Evolutionary conservation across 2,888 invertebrate genomes (phyloP).

Genomic region (Orthonevra nobilis): DNA sequence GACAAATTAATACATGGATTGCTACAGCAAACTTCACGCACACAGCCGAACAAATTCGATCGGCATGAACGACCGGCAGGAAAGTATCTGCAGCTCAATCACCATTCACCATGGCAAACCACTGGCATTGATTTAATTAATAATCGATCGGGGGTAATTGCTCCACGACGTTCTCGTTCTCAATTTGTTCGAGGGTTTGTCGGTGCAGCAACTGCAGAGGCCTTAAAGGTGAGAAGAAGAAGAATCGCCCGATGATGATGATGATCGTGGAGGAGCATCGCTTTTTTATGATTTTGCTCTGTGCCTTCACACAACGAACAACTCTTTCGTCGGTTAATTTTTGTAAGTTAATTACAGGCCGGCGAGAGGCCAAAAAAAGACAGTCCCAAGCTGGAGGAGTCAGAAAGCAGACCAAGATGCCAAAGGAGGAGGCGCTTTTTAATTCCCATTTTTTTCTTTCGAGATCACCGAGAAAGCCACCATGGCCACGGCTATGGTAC

Average conservation of each 20-base stretch:
- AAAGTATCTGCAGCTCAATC: slow-evolving; percentile 32
- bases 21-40: slow-evolving; percentile 32
- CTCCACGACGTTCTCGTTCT: slow-evolving; percentile 59
- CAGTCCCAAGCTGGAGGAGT: slow-evolving; percentile 32
- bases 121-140: slow-evolving; percentile 70
- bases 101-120: slow-evolving; percentile 44
- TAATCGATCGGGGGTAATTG: slow-evolving; percentile 69
- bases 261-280: too few relatives aligned
- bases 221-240: slow-evolving; percentile 61
- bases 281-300: too few relatives aligned
- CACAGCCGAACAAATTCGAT: not conserved
- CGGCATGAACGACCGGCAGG: not conserved
- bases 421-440: slow-evolving; percentile 67
- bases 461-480: slow-evolving; percentile 63
- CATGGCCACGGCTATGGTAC: slow-evolving; percentile 35
- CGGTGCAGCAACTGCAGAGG: slow-evolving; percentile 21
- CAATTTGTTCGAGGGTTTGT: slow-evolving; percentile 67
- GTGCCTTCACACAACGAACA: slow-evolving; percentile 61
- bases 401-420: slow-evolving; percentile 13
- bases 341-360: slow-evolving; percentile 71
- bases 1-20: slow-evolving; percentile 68
- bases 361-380: too few relatives aligned
- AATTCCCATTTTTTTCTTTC: slow-evolving; percentile 68
- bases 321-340: slow-evolving; percentile 71
- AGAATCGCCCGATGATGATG: slow-evolving; percentile 54